Conservation (phyloP, 2,888 invertebrate genomes). For the Sinopyrophorus schimmeli region DNA sequence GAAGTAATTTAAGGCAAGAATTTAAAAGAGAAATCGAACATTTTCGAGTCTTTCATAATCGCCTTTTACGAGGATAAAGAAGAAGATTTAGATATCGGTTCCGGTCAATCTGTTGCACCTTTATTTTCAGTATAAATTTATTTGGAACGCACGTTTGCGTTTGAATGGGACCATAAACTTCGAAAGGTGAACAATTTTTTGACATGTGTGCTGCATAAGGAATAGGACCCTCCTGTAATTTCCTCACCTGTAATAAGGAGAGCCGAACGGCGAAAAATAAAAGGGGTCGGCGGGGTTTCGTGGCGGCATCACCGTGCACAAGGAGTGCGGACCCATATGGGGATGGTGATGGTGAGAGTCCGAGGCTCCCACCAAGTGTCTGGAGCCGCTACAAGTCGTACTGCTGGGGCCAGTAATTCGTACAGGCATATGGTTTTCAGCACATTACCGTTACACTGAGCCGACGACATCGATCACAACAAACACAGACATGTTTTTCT, state of each 20-base stretch:
- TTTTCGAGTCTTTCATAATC: no score
- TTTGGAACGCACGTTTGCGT: no score
- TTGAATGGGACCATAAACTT: no score
- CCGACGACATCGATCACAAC: constrained; percentile 32
- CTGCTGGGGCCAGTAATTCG: constrained; percentile 43
- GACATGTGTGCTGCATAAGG: no score
- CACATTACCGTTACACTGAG: constrained; percentile 15
- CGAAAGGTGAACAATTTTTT: not conserved
- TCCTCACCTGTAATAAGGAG: constrained; percentile 63
- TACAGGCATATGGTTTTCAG: constrained; percentile 36
- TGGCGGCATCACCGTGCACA: constrained; percentile 47
- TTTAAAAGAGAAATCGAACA: no score
- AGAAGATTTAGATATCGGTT: no score
- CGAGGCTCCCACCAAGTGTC: constrained; percentile 50
- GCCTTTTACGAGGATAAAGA: no score
- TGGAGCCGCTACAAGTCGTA: constrained; percentile 53
- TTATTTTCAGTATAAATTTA: no score
- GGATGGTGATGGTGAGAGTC: constrained; percentile 43
- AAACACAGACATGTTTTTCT: constrained; percentile 35
- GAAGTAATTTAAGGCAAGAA: no score
- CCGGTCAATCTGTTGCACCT: no score
- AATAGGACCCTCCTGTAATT: no score
- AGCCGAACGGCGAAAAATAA: constrained; percentile 63
- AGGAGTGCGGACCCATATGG: constrained; percentile 52
- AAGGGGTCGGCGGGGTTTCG: constrained; percentile 61